phyloP scores from a whole-genome alignment of 2,888 invertebrate species.

The Salpingus planirostris region DNA sequence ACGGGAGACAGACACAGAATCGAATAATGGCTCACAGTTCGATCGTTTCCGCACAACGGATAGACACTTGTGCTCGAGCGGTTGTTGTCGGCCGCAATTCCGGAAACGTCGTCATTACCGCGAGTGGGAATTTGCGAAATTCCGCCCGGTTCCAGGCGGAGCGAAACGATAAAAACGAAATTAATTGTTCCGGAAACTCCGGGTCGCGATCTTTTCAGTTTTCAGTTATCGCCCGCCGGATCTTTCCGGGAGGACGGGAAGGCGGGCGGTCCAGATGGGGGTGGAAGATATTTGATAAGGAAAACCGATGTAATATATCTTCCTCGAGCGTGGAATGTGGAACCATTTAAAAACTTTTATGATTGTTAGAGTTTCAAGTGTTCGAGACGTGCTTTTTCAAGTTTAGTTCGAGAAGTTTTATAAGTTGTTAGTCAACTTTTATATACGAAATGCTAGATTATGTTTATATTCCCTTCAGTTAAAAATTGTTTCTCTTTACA shows the following conservation, averaged over 20 bases:
- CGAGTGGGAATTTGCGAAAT: too few species aligned
- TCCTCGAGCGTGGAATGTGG: constrained; percentile 26
- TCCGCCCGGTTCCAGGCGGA: too few species aligned
- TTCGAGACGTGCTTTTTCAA: constrained; percentile 28
- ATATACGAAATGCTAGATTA: constrained; percentile 27
- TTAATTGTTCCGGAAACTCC: too few species aligned
- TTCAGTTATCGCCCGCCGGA: too few species aligned
- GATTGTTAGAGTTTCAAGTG: constrained; percentile 28
- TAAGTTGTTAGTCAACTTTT: constrained; percentile 29
- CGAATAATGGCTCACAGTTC: too few species aligned
- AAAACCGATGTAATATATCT: constrained; percentile 25
- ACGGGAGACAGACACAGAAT: too few species aligned
- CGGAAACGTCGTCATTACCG: too few species aligned
- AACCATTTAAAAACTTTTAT: constrained; percentile 32
- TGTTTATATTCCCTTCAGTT: constrained; percentile 25
- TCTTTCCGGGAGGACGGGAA: background rate
- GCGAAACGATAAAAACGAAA: too few species aligned
- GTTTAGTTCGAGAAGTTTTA: constrained; percentile 25
- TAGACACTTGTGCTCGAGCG: too few species aligned
- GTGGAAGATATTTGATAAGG: constrained; percentile 17
- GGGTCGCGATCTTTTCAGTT: too few species aligned
- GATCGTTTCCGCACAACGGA: too few species aligned
- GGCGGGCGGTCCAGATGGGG: constrained; percentile 2
- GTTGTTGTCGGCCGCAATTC: too few species aligned
- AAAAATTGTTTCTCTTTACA: constrained; percentile 21